Evolutionary conservation across 2,888 invertebrate species (phyloP).

Genomic region (Agrenia bidenticulata): DNA sequence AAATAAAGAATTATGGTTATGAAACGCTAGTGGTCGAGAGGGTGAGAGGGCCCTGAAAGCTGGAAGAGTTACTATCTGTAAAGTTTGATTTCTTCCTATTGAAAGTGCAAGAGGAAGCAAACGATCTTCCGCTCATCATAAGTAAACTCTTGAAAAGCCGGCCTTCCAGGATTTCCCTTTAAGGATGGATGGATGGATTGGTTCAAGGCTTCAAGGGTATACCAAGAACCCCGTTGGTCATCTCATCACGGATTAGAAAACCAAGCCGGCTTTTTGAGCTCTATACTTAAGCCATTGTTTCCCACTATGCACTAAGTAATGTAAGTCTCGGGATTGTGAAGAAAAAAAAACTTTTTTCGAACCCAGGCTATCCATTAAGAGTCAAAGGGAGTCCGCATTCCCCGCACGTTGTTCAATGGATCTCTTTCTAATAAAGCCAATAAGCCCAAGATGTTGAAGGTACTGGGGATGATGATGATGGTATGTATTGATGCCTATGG

Average conservation of each 20-base stretch:
- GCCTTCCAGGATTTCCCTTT: background rate
- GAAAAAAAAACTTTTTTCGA: background rate
- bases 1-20: too few species aligned
- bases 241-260: constrained; percentile 2
- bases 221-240: constrained; percentile 4
- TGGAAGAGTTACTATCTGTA: too few species aligned
- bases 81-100: too few species aligned
- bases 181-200: constrained; percentile 1
- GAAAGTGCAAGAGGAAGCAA: constrained; percentile 6
- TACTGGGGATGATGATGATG: background rate
- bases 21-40: too few species aligned
- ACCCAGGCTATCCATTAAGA: constrained; percentile 23
- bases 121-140: too few species aligned
- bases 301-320: background rate
- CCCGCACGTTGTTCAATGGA: constrained; percentile 28
- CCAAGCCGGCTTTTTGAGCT: constrained; percentile 8
- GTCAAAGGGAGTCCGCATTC: constrained; percentile 30
- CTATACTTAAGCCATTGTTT: constrained; percentile 3
- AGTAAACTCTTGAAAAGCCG: background rate
- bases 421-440: constrained; percentile 26
- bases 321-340: too few species aligned
- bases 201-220: background rate
- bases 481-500: background rate
- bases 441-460: constrained; percentile 16
- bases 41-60: too few species aligned